Base-by-base conservation (phyloP, 1,140 invertebrate genomes). In the Gonioctena quinquepunctata region DNA sequence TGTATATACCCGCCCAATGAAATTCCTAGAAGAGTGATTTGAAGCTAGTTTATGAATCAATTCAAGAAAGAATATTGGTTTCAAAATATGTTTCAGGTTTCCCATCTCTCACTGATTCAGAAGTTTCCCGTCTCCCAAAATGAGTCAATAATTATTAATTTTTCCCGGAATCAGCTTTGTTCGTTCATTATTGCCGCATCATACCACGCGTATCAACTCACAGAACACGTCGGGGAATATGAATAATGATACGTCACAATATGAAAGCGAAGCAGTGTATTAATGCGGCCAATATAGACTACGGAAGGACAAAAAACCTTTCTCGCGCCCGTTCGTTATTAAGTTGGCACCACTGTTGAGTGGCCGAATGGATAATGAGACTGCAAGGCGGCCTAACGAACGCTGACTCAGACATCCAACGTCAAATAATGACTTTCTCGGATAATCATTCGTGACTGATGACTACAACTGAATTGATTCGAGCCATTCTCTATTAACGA, bases 361-460 rank as follows among this genome's bases (percentile, higher is more conserved):
- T 42, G 33, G 33, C 33, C 52, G 52, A 54, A 54, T 54, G 52
- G 52, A 23, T 54, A 23, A 54, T 54, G 52, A 54, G 52, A 54
- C n/a, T 18, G 18, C 52, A 42, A 42, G 33, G 33, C 60, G 54
- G 66, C 52, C n/a, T 72, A 76, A 70, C 68, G 62, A 70, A 73
- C 60, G 74, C 74, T 72, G 72, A 76, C 48, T 76, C 69, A 76
- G 74, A 25, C 60, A 42, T 27, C 28, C 66, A 25, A 57, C 57
- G 72, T 68, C 67, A 70, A 71, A 76, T 74, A 70, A 74, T 70
- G 60, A 62, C 56, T 70, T 49, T 59, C 33, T 42, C 56, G 56
- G 67, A 76, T 76, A 73, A 76, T 74, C 74, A 69, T 72, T 70
- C 67, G 69, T 74, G 74, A 73, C 72, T 76, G 72, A 76, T 71